Evolutionary conservation across 2,797 vertebrate species (phyloP).

Genomic region (Thunnus albacares): DNA sequence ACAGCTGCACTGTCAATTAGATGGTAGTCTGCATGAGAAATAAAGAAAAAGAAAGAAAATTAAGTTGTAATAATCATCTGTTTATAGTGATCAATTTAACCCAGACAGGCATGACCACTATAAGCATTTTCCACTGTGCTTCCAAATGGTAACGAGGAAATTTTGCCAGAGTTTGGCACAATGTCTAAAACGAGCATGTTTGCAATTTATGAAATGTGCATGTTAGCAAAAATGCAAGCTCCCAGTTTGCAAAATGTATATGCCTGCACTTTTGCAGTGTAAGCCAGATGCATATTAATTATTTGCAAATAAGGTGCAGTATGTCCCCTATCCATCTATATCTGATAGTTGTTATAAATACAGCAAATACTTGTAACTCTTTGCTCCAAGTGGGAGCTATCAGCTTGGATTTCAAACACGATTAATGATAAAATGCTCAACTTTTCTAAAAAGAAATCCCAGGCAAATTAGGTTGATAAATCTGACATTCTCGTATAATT

Average conservation of each 20-base stretch:
- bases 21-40: too few relatives aligned
- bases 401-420: not conserved
- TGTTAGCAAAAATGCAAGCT: constrained; percentile 24
- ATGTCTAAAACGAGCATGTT: not conserved
- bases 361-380: not conserved
- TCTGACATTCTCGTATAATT: not conserved
- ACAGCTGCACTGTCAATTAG: too few relatives aligned
- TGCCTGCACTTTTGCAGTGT: constrained; percentile 22
- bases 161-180: constrained; percentile 11
- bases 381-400: not conserved
- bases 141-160: constrained; percentile 10
- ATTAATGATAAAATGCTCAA: constrained; percentile 20
- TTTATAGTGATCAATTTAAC: too few relatives aligned
- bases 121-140: not conserved
- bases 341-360: constrained; percentile 25
- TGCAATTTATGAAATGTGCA: constrained; percentile 24
- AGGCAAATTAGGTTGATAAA: constrained; percentile 16
- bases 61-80: too few relatives aligned
- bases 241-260: constrained; percentile 23
- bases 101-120: too few relatives aligned
- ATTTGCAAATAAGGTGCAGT: constrained; percentile 32
- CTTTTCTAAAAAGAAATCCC: not conserved
- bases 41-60: too few relatives aligned
- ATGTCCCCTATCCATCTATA: constrained; percentile 19
- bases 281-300: constrained; percentile 23